Percentiles rank a stretch among this genome's conserved stretches.
Conservation (phyloP, 2,888 invertebrate genomes). For the Ophion ellenae region DNA sequence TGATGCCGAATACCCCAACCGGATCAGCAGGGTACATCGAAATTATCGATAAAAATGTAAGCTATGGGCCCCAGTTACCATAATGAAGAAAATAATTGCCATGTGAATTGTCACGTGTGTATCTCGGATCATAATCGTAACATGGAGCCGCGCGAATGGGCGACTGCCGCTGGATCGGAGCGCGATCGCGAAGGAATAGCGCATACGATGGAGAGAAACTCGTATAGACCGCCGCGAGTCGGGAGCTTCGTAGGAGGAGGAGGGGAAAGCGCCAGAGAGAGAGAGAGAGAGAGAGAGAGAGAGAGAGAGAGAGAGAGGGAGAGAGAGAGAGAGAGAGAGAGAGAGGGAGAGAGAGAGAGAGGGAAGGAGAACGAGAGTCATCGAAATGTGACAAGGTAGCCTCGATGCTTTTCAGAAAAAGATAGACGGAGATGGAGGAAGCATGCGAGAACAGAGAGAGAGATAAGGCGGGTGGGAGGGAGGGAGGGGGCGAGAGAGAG, state of each 20-base stretch:
- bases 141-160: constrained; percentile 78
- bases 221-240: constrained; percentile 48
- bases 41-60: too few relatives aligned
- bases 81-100: neutral
- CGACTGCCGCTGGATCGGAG: constrained; percentile 72
- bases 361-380: constrained; percentile 71
- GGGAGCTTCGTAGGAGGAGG: constrained; percentile 44
- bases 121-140: constrained; percentile 77
- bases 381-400: constrained; percentile 83
- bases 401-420: constrained; percentile 75
- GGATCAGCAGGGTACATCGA: too few relatives aligned
- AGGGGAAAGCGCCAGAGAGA: constrained; percentile 44
- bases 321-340: constrained; percentile 62
- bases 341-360: constrained; percentile 47
- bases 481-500: constrained; percentile 28
- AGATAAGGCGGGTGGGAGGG: neutral
- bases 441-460: constrained; percentile 20
- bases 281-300: constrained; percentile 65
- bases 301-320: constrained; percentile 46
- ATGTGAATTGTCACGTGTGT: neutral
- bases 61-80: neutral
- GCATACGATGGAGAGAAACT: constrained; percentile 59
- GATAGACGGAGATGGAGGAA: constrained; percentile 19
- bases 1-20: too few relatives aligned
- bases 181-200: constrained; percentile 51